These are phyloP conservation scores for Theristicus caerulescens DNA, from an alignment of 2,113 vertebrate species.

Conservation along the genomic window DNA sequence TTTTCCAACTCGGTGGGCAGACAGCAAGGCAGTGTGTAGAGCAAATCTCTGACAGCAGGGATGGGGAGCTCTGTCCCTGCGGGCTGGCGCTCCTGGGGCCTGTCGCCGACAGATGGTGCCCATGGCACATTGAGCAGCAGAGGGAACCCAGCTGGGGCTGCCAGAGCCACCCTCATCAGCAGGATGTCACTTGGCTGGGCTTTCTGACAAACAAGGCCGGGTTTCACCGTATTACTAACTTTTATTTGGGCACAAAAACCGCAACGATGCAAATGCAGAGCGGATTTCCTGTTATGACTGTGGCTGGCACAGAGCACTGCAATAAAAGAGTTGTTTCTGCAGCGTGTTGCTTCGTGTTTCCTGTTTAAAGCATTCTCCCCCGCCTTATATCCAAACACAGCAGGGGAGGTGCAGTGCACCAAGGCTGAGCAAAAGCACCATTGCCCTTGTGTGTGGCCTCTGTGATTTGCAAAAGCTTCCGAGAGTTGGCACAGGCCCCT, in stretches of 20 bases:
- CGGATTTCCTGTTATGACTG: neutral
- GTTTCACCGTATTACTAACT: fast-evolving
- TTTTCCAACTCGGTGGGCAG: neutral
- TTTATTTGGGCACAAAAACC: neutral
- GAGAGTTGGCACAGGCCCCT: fast-evolving
- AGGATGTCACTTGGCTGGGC: neutral
- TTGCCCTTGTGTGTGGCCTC: no score
- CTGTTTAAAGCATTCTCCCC: neutral
- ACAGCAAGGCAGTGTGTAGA: fast-evolving
- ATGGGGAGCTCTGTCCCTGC: neutral
- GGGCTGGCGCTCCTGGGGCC: neutral
- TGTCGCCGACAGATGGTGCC: fast-evolving
- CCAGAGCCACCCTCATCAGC: neutral
- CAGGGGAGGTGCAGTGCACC: neutral
- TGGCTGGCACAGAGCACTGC: fast-evolving
- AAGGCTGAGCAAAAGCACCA: neutral
- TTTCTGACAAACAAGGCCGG: neutral
- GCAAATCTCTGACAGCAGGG: fast-evolving
- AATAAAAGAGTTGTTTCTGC: neutral
- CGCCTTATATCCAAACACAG: fast-evolving
- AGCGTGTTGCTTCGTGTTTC: fast-evolving
- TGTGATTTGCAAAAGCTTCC: neutral
- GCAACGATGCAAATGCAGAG: fast-evolving
- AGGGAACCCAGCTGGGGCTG: fast-evolving
- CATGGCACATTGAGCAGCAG: neutral